Base-by-base conservation (phyloP, 1,140 invertebrate genomes). In the Eupristina koningsbergeri region DNA sequence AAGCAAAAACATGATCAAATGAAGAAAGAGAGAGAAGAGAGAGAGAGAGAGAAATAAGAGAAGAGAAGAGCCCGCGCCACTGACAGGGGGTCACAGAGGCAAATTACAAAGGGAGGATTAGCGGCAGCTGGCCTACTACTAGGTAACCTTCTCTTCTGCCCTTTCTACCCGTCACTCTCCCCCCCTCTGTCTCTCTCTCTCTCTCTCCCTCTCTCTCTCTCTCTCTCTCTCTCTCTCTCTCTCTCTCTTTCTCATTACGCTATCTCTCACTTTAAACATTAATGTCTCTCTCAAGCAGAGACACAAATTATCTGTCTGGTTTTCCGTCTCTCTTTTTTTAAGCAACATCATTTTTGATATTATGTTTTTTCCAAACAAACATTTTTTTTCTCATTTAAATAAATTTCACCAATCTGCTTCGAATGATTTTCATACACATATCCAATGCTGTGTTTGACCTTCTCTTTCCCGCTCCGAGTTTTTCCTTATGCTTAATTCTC, bases 91-190 rank as follows among this genome's bases (percentile, higher is more conserved):
- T 90, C 89, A 89, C 88, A 85, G 89, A 92, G 90, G 91, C 89
- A 92, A 91, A 92, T 92, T 92, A 93, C 92, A 93, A 93, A 93
- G 89, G 91, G 91, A 93, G 92, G 92, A 93, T 93, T 93, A 92
- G 90, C 88, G 89, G 91, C 89, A 91, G 91, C 92, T 92, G 91
- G 92, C 91, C 91, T 87, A 90, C 87, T 89, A 90, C 91, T 90
- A 84, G 88, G 87, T 89, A 90, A 90, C 89, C 90, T 91, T 91
- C 89, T 90, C 89, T 89, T 84, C 86, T 88, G 83, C 86, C 78
- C 80, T 84, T 75, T 80, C 71, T 69, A 64, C 29, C n/a, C n/a
- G n/a, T n/a, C n/a, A n/a, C n/a, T 31, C 69, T 39, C 71, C 67
- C 47, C 17, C 47, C 17, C 47, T 50, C 47, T 50, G 9, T 50